Percentiles rank a stretch among this genome's conserved stretches.
Evolutionary conservation across 2,797 vertebrate genomes (phyloP).

Genomic region (Bradypodion ventrale): DNA sequence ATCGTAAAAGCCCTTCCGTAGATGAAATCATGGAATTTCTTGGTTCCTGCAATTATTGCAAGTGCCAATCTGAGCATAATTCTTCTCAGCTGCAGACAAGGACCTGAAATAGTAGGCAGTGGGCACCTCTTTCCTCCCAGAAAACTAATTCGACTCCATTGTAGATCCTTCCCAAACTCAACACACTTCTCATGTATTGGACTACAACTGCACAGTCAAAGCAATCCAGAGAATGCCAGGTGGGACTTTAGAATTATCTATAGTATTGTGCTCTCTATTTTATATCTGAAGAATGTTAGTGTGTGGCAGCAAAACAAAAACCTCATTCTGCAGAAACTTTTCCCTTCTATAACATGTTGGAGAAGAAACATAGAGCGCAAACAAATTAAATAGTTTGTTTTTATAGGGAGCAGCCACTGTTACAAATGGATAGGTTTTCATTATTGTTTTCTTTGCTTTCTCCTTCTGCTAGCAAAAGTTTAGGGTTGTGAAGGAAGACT

Average conservation of each 20-base stretch:
- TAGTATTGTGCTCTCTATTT: background rate
- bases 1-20: no score
- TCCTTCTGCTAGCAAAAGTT: background rate
- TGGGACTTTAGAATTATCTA: background rate
- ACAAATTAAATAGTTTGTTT: background rate
- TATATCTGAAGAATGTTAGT: background rate
- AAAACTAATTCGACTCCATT: background rate
- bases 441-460: background rate
- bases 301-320: background rate
- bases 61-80: no score
- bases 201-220: no score
- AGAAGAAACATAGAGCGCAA: background rate
- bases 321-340: background rate
- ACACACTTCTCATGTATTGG: no score
- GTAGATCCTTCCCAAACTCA: background rate
- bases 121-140: no score
- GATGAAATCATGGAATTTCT: no score
- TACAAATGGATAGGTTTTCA: background rate
- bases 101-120: no score
- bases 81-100: no score
- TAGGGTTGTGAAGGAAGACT: background rate
- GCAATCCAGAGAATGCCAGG: no score
- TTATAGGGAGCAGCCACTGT: background rate
- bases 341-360: background rate
- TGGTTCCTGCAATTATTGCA: no score